These are phyloP conservation scores for Psylliodes chrysocephalus DNA, from an alignment of 2,888 invertebrate species.

Conservation along the genomic window DNA sequence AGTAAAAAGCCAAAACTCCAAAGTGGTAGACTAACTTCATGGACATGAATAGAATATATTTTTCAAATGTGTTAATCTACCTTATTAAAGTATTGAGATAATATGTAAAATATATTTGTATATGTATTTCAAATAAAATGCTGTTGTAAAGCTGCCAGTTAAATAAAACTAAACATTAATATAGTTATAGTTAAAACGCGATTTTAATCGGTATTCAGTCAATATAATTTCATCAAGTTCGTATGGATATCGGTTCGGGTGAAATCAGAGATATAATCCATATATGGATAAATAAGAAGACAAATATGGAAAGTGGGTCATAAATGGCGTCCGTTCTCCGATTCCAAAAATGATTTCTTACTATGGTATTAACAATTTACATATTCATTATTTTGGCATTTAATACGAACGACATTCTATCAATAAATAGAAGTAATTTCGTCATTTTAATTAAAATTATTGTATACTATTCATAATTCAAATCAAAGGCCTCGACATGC, in stretches of 20 bases:
- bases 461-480: slow-evolving; percentile 2
- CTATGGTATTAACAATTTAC: slow-evolving; percentile 26
- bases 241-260: slow-evolving; percentile 23
- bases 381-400: slow-evolving; percentile 31
- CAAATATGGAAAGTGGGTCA: slow-evolving; percentile 32
- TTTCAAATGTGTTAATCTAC: too few species aligned
- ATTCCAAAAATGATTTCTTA: slow-evolving; percentile 31
- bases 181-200: not conserved
- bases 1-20: too few species aligned
- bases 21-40: too few species aligned
- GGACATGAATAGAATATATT: too few species aligned
- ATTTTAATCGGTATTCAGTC: not conserved
- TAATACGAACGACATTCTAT: slow-evolving; percentile 23
- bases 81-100: too few species aligned
- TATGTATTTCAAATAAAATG: too few species aligned
- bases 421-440: slow-evolving; percentile 16
- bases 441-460: slow-evolving; percentile 24
- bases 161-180: not conserved
- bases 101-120: too few species aligned
- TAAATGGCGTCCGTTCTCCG: slow-evolving; percentile 25
- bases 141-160: too few species aligned
- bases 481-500: not conserved
- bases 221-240: slow-evolving; percentile 21
- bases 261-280: slow-evolving; percentile 28
- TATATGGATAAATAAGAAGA: slow-evolving; percentile 30